phyloP scores from a whole-genome alignment of 2,113 vertebrate species.

The Arizona elegans region DNA sequence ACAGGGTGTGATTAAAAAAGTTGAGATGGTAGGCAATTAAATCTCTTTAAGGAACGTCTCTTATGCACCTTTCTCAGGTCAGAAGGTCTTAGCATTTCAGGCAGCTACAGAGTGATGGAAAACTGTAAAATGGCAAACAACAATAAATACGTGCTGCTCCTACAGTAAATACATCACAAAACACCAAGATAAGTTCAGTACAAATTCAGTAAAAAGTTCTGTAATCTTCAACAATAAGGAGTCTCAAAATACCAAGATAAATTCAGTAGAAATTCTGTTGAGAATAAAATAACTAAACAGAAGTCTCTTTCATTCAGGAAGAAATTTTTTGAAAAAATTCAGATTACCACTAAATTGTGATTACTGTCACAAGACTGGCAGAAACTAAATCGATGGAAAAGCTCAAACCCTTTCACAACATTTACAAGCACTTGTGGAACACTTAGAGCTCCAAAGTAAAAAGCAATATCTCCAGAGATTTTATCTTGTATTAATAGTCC shows the following conservation, averaged over 20 bases:
- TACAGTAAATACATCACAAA: neutral
- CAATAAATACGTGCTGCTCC: neutral
- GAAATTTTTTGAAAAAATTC: neutral
- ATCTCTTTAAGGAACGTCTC: neutral
- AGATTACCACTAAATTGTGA: neutral
- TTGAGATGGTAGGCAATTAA: neutral
- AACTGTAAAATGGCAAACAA: neutral
- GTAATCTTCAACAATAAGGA: neutral
- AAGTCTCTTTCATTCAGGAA: neutral
- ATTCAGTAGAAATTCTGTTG: neutral
- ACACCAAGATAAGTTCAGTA: neutral
- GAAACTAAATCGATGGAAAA: neutral
- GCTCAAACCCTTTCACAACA: neutral
- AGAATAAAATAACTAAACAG: neutral
- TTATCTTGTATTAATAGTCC: neutral
- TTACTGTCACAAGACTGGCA: neutral
- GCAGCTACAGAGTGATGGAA: neutral
- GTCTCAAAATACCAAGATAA: neutral
- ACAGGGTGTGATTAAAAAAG: neutral
- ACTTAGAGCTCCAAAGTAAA: slow-evolving; percentile 9
- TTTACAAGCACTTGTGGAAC: neutral
- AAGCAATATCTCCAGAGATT: slow-evolving; percentile 39
- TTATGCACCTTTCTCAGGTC: neutral
- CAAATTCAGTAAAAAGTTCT: neutral
- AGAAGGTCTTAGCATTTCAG: neutral